A percentile compares a stretch with the other conserved stretches of the same genome.
These are phyloP conservation scores for Synanthedon myopaeformis DNA, from an alignment of 2,888 invertebrate genomes.

Conservation along the genomic window DNA sequence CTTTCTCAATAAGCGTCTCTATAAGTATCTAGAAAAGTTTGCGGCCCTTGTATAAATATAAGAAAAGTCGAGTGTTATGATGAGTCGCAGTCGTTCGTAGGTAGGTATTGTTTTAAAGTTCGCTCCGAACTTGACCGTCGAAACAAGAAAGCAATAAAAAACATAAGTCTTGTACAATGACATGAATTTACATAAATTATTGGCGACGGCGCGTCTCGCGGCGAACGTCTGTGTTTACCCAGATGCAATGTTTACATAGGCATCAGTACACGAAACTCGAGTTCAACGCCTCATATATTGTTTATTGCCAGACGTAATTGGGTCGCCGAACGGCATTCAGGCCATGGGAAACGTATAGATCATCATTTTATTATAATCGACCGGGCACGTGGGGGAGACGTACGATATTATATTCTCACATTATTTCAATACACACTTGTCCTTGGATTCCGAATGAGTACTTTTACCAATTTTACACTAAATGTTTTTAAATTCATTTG, in stretches of 20 bases:
- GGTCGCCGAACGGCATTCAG: constrained; percentile 51
- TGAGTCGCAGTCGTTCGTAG: too few species aligned
- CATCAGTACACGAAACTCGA: constrained; percentile 32
- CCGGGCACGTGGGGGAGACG: constrained; percentile 15
- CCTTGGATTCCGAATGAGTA: too few species aligned
- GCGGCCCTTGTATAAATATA: too few species aligned
- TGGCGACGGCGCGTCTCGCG: constrained; percentile 52
- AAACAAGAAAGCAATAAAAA: constrained; percentile 59
- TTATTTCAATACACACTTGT: background rate
- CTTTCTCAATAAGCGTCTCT: too few species aligned
- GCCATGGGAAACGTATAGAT: constrained; percentile 40
- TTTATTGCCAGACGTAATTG: constrained; percentile 63
- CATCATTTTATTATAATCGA: constrained; percentile 12
- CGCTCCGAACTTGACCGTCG: constrained; percentile 60
- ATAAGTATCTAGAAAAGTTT: too few species aligned
- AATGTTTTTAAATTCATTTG: too few species aligned
- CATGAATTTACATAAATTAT: constrained; percentile 68
- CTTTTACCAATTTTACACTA: too few species aligned
- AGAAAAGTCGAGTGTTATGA: too few species aligned
- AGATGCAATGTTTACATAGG: constrained; percentile 63
- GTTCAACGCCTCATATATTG: constrained; percentile 64
- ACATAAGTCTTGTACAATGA: constrained; percentile 62
- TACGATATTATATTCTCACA: background rate
- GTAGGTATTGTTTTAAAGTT: too few species aligned
- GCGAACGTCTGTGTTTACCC: constrained; percentile 30